Percentiles rank a stretch among this genome's conserved stretches.
Evolutionary conservation across 2,797 vertebrate species (phyloP).

Genomic region (Lemur catta): DNA sequence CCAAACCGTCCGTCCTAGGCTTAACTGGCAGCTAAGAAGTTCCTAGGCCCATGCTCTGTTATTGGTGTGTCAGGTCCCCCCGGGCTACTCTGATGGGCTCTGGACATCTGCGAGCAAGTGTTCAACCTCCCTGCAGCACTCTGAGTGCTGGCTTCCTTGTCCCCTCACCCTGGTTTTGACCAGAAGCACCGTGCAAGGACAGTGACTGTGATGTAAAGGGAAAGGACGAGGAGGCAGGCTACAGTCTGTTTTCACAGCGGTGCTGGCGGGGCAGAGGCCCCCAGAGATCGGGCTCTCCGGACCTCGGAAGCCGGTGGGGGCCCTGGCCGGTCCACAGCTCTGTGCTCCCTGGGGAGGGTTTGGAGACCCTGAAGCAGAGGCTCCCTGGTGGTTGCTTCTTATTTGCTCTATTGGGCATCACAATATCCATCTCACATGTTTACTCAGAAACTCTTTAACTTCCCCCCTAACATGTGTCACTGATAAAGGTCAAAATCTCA

Average conservation of each 20-base stretch:
- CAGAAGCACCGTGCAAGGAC: background rate
- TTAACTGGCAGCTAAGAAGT: background rate
- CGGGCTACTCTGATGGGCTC: background rate
- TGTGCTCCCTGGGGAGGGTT: background rate
- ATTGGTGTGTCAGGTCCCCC: too few relatives aligned
- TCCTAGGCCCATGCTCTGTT: accelerated
- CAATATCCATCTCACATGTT: background rate
- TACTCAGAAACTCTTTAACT: background rate
- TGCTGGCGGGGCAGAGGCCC: accelerated
- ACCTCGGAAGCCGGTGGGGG: accelerated
- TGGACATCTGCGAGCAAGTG: accelerated
- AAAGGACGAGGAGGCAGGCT: background rate
- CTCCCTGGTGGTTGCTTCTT: background rate
- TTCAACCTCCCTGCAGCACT: background rate
- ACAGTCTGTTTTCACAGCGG: background rate
- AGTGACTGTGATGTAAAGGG: background rate
- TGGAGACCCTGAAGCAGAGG: background rate
- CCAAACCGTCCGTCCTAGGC: background rate
- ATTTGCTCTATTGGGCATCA: background rate
- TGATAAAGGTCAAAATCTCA: background rate
- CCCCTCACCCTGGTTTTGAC: background rate
- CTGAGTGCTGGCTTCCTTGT: accelerated
- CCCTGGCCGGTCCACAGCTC: too few relatives aligned
- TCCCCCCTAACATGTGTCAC: too few relatives aligned
- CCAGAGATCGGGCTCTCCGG: too few relatives aligned